Conservation (phyloP, 2,113 vertebrate genomes). For the Dromaius novaehollandiae region DNA sequence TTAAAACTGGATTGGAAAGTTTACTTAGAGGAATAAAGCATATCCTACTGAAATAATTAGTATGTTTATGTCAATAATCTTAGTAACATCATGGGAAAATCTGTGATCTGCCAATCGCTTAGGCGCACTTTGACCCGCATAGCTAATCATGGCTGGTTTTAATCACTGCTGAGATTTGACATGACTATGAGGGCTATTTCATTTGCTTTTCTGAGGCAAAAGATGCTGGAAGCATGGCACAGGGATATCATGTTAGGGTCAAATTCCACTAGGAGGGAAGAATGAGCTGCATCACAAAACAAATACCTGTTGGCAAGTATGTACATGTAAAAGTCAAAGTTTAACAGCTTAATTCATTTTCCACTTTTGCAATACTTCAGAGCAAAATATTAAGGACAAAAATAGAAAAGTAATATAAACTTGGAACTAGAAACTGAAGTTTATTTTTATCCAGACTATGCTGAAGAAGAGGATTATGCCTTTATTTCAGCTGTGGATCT, state of each 20-base stretch:
- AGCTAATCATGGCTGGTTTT: not conserved
- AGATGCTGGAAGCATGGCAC: not conserved
- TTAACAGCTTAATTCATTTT: conserved; percentile 33
- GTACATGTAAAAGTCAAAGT: not conserved
- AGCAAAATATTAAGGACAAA: conserved; percentile 39
- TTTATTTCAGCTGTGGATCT: not conserved
- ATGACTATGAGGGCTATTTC: not conserved
- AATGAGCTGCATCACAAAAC: not conserved
- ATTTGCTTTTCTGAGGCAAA: conserved; percentile 14
- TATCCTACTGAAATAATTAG: not conserved
- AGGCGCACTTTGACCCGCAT: not conserved
- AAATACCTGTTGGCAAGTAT: not conserved
- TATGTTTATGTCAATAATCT: not conserved
- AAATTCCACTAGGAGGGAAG: conserved; percentile 1
- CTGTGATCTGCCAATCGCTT: not conserved
- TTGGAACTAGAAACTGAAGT: conserved; percentile 8
- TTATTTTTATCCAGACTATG: conserved; percentile 22
- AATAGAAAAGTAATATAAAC: conserved; percentile 52
- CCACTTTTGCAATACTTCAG: conserved; percentile 1
- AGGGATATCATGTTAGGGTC: not conserved
- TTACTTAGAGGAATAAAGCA: conserved; percentile 8
- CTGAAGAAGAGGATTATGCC: not conserved
- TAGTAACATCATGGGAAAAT: not conserved
- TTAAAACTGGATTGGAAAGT: not conserved
- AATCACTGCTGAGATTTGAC: not conserved